Evolutionary conservation across 2,113 vertebrate species (phyloP).

Genomic region (Urocolius indicus): DNA sequence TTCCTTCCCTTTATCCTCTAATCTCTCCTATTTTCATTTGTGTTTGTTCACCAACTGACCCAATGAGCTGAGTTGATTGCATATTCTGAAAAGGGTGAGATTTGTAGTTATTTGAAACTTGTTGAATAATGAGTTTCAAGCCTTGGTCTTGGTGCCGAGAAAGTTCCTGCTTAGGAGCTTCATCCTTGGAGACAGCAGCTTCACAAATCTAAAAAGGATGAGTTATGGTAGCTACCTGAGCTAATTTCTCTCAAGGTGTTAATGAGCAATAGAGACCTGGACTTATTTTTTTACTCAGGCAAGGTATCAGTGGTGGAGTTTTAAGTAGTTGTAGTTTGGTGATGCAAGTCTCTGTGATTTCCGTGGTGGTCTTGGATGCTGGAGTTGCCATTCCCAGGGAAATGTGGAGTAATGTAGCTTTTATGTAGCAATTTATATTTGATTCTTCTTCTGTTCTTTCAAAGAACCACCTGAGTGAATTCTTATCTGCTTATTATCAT

Average conservation of each 20-base stretch:
- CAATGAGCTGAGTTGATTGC: not conserved
- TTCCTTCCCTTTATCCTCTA: not conserved
- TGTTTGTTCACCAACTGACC: not conserved
- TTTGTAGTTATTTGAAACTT: slow-evolving; percentile 21
- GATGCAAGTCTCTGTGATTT: not conserved
- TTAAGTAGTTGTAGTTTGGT: not conserved
- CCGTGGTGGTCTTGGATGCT: not conserved
- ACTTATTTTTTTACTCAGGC: not conserved
- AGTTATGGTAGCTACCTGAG: not conserved
- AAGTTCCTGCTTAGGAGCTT: slow-evolving; percentile 26
- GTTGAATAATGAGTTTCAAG: slow-evolving; percentile 5
- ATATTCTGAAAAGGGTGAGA: not conserved
- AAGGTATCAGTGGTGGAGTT: not conserved
- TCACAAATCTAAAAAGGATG: not conserved
- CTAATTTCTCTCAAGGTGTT: not conserved
- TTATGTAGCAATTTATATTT: not conserved
- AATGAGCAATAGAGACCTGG: not conserved
- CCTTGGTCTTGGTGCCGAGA: slow-evolving; percentile 2
- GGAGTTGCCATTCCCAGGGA: not conserved
- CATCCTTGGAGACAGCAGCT: not conserved
- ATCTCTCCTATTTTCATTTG: not conserved
- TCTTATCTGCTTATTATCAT: not conserved
- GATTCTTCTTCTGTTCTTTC: not conserved
- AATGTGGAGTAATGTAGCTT: not conserved
- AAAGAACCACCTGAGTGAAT: not conserved